Percentiles rank a stretch among this genome's conserved stretches.
Conservation (phyloP, 2,888 invertebrate genomes). For the Harmothoe impar region DNA sequence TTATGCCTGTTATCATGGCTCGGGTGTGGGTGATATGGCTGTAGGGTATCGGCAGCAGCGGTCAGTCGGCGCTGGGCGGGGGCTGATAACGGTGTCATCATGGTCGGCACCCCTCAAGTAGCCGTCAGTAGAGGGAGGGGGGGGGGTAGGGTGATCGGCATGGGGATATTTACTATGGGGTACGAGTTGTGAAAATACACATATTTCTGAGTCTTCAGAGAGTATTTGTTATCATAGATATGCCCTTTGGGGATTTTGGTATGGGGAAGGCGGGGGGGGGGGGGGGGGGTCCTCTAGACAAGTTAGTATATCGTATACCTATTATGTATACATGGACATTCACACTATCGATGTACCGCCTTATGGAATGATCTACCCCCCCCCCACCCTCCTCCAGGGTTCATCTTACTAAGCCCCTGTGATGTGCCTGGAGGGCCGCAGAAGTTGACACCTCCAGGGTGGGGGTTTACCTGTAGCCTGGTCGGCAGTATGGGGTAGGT, state of each 20-base stretch:
- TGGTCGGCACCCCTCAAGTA: not conserved
- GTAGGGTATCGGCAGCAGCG: not conserved
- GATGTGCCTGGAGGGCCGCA: conserved; percentile 31
- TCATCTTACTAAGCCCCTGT: conserved; percentile 44
- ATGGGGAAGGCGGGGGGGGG: not conserved
- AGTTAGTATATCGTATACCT: too few relatives aligned
- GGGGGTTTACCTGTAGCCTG: not conserved
- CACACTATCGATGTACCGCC: too few relatives aligned
- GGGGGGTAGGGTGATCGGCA: not conserved
- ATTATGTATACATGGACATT: conserved; percentile 8
- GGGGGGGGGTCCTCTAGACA: not conserved
- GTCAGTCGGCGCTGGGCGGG: not conserved
- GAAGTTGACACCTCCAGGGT: not conserved
- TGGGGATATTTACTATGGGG: conserved; percentile 13
- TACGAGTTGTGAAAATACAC: conserved; percentile 46
- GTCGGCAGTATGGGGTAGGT: too few relatives aligned
- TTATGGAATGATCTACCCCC: too few relatives aligned
- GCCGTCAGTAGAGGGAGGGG: not conserved
- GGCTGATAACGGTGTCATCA: not conserved
- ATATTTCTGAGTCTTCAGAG: not conserved
- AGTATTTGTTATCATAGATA: not conserved
- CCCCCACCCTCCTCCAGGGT: not conserved
- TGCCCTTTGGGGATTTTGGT: not conserved
- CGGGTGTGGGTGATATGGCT: not conserved
- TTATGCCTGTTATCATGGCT: not conserved